A percentile compares a stretch with the other conserved stretches of the same genome.
These are phyloP conservation scores for Grus americana DNA, from an alignment of 2,113 vertebrate genomes.

Conservation along the genomic window DNA sequence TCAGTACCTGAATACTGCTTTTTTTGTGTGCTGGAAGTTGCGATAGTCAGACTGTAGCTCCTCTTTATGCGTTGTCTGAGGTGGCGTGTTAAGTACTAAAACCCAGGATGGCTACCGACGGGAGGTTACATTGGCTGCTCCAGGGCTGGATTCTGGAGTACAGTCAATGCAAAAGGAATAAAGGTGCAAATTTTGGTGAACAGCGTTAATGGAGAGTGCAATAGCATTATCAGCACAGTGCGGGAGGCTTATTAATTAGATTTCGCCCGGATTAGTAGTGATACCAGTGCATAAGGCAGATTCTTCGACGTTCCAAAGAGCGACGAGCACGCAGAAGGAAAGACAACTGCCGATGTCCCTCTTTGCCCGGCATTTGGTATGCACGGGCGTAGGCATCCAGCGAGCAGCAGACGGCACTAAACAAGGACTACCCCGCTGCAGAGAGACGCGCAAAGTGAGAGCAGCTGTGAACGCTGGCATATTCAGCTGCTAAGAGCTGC, in stretches of 20 bases:
- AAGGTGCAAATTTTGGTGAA: background rate
- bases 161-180: background rate
- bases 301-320: background rate
- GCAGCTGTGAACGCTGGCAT: conserved; percentile 55
- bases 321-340: rapidly evolving
- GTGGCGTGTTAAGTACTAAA: background rate
- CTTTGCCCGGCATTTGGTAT: background rate
- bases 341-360: background rate
- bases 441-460: background rate
- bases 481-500: background rate
- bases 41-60: background rate
- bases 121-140: background rate
- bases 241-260: background rate
- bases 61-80: background rate
- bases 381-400: background rate
- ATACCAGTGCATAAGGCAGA: rapidly evolving
- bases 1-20: background rate
- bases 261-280: background rate
- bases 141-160: background rate
- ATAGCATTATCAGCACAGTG: background rate
- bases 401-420: background rate
- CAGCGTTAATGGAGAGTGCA: background rate
- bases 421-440: background rate
- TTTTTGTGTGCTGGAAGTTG: background rate
- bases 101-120: background rate